Evolutionary conservation across 2,888 invertebrate species (phyloP).

Genomic region (Coronaproctus castanopsis): DNA sequence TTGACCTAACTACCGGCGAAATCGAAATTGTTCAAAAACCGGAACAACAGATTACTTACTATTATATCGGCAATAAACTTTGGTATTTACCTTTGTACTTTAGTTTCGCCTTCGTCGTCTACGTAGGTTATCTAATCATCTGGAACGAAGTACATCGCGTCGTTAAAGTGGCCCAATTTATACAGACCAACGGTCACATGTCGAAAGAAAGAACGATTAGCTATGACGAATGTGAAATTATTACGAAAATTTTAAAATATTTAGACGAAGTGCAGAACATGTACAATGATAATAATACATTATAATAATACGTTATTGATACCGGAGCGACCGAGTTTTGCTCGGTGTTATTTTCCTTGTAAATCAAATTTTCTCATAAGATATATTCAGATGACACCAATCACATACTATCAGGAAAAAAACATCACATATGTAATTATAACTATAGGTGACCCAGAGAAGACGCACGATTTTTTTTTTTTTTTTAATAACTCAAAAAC

Average conservation of each 20-base stretch:
- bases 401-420: too few species aligned
- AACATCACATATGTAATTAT: too few species aligned
- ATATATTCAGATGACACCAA: too few species aligned
- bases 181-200: background rate
- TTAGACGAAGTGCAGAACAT: too few species aligned
- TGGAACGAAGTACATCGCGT: conserved; percentile 28
- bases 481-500: too few species aligned
- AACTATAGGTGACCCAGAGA: too few species aligned
- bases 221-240: background rate
- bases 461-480: too few species aligned
- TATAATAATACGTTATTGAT: too few species aligned
- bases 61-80: conserved; percentile 26
- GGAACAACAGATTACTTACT: conserved; percentile 35
- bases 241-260: conserved; percentile 1
- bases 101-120: conserved; percentile 43
- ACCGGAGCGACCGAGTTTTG: too few species aligned
- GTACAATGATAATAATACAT: too few species aligned
- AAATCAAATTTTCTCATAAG: too few species aligned
- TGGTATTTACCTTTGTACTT: conserved; percentile 57
- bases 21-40: conserved; percentile 18
- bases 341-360: too few species aligned
- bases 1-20: background rate
- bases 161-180: background rate
- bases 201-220: background rate
- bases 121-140: conserved; percentile 46